phyloP scores from a whole-genome alignment of 2,797 vertebrate genomes.

The Amazona ochrocephala region DNA sequence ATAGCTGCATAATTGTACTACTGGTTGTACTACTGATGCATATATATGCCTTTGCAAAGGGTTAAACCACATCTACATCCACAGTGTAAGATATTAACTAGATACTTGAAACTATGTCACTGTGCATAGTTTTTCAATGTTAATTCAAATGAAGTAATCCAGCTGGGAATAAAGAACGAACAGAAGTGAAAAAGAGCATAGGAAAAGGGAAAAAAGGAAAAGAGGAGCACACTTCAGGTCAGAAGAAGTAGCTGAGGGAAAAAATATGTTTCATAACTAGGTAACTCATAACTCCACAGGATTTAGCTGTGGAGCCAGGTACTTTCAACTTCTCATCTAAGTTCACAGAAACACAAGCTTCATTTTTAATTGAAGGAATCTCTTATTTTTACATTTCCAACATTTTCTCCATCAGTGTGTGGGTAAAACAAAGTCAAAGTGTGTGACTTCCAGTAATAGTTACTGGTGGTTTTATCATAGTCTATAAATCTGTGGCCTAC shows the following conservation, averaged over 20 bases:
- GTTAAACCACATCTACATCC: not conserved
- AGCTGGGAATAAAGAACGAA: not conserved
- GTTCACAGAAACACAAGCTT: not conserved
- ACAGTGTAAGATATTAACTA: not conserved
- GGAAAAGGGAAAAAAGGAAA: not conserved
- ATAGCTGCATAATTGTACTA: not conserved
- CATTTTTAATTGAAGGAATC: not conserved
- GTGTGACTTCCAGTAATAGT: not conserved
- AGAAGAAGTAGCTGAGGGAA: not conserved
- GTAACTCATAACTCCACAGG: not conserved
- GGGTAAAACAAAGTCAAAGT: not conserved
- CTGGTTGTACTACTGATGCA: not conserved
- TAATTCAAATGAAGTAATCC: not conserved
- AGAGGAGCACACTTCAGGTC: not conserved
- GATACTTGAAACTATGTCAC: not conserved
- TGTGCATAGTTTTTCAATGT: not conserved
- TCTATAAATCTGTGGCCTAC: not conserved
- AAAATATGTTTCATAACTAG: not conserved
- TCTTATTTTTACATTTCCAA: not conserved
- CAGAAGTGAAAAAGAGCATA: not conserved
- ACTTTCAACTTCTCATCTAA: not conserved
- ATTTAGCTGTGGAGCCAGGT: not conserved
- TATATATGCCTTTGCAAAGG: not conserved
- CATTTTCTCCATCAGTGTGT: not conserved
- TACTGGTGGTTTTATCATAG: fast-evolving